These are phyloP conservation scores for Rhynchopsitta pachyrhyncha DNA, from an alignment of 2,113 vertebrate genomes.

Conservation along the genomic window DNA sequence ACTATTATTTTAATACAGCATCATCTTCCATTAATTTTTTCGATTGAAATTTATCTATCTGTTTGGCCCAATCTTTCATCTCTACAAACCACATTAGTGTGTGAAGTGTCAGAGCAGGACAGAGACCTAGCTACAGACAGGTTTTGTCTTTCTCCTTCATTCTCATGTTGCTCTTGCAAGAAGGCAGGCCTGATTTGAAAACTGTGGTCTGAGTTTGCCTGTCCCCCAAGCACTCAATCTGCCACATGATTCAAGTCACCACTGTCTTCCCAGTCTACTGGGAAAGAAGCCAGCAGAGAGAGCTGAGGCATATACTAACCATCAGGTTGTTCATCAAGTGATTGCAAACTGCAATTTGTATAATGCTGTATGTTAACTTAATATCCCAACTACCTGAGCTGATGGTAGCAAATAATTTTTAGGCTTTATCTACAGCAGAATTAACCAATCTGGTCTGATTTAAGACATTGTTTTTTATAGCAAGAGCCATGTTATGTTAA, in stretches of 20 bases:
- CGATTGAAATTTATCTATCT: neutral
- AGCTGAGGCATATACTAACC: neutral
- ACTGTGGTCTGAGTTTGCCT: neutral
- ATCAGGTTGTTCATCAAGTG: neutral
- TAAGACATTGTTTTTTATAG: neutral
- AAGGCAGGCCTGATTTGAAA: neutral
- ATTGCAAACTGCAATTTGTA: neutral
- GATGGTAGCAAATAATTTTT: neutral
- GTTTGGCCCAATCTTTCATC: neutral
- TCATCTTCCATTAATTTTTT: neutral
- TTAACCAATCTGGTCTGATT: neutral
- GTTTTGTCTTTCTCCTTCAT: neutral
- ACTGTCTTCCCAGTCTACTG: neutral
- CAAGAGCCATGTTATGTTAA: neutral
- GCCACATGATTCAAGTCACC: neutral
- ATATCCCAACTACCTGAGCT: neutral
- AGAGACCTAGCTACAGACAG: neutral
- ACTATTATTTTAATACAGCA: neutral
- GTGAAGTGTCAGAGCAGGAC: neutral
- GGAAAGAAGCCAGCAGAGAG: neutral
- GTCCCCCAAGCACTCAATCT: neutral
- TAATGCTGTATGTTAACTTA: neutral
- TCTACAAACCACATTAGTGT: neutral
- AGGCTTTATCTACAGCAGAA: neutral
- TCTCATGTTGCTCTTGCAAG: neutral